A percentile compares a stretch with the other conserved stretches of the same genome.
phyloP scores from a whole-genome alignment of 2,113 vertebrate genomes.

The Oenanthe oenanthe region DNA sequence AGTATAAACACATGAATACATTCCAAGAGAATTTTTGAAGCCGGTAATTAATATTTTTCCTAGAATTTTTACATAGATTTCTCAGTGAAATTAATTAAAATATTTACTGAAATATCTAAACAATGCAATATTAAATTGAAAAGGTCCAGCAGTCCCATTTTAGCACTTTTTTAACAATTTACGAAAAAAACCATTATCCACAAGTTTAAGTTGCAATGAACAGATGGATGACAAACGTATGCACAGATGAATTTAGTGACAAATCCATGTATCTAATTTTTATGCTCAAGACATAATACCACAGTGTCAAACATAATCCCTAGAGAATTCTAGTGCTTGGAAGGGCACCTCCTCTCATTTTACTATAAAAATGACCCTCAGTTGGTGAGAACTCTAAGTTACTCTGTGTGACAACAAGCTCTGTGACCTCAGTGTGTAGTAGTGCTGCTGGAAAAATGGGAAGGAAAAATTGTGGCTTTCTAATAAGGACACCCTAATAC shows the following conservation, averaged over 20 bases:
- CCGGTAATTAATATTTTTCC: not conserved
- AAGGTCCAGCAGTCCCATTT: slow-evolving; percentile 44
- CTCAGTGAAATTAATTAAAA: not conserved
- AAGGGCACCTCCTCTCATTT: slow-evolving; percentile 43
- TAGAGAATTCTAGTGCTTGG: not conserved
- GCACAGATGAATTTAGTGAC: slow-evolving; percentile 69
- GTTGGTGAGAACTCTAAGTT: not conserved
- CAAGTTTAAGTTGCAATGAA: slow-evolving; percentile 61
- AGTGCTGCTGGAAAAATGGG: not conserved
- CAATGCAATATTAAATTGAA: slow-evolving; percentile 43
- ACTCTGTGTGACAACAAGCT: not conserved
- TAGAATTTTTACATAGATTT: not conserved
- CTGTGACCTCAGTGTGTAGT: not conserved
- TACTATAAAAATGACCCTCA: not conserved
- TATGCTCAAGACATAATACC: slow-evolving; percentile 67
- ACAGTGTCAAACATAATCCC: slow-evolving; percentile 62
- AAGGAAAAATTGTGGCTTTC: not conserved
- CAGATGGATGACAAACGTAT: slow-evolving; percentile 71
- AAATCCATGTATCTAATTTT: slow-evolving; percentile 69
- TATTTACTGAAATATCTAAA: slow-evolving; percentile 38
- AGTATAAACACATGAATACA: not conserved
- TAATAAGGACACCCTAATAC: slow-evolving; percentile 18
- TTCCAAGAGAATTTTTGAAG: not conserved
- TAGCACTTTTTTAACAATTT: slow-evolving; percentile 52
- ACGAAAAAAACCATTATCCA: slow-evolving; percentile 44